Evolutionary conservation across 2,113 vertebrate species (phyloP), one percentile per base, ranked within the genome.

Genomic region (Theristicus caerulescens): DNA sequence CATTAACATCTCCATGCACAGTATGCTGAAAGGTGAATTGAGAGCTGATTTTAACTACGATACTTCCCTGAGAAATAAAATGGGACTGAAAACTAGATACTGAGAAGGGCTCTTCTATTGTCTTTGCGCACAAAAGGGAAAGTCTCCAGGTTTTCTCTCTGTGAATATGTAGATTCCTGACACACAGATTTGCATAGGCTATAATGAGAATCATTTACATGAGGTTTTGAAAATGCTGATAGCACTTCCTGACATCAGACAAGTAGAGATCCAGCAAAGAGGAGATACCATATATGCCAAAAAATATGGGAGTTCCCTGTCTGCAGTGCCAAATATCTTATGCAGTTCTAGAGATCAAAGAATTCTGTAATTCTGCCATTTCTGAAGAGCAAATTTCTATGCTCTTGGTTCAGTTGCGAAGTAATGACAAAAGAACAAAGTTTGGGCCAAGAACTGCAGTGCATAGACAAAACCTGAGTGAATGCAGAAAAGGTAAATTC

Each of bases 321-420:
- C 31, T 90, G 21, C 26, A 19, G 55, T 51, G 65, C 25, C 69
- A 82, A 90, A 21, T 17, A 57, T 4, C 25, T 58, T 12, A 31
- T 0, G 13, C 9, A 44, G 51, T 17, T 94, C 44, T 26, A 55
- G 40, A 74, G 16, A 79, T 11, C 13, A 38, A 69, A 73, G 7
- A 66, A 31, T 13, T 54, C 46, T 66, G 54, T 31, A 27, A 57
- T 42, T 42, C 40, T 46, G 18, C 11, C 10, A 21, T 25, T 81
- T 65, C 46, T 54, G 31, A 24, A 47, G 19, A 32, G 21, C 0
- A 0, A 52, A 40, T 70, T 57, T 62, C 24, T 71, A 1, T 49
- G 32, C 24, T 61, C 8, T 49, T 71, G 24, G 42, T 40, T 87
- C 32, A 84, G 36, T 8, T 71, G 52, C 5, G 1, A 90, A 82